phyloP scores from a whole-genome alignment of 1,140 invertebrate genomes.

The Leptinotarsa lineolata region DNA sequence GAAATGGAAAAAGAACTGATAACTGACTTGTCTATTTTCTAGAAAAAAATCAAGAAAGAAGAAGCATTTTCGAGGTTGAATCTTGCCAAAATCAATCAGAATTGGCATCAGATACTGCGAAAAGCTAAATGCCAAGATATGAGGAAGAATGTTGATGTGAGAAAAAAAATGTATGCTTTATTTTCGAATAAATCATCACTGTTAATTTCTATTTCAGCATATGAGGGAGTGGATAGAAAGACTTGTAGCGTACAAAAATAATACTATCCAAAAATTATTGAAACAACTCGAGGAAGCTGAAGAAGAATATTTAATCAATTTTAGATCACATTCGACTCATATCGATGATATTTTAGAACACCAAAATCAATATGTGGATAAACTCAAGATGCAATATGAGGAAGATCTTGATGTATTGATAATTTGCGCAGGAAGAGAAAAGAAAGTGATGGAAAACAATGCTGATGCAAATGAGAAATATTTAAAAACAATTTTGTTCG shows the following conservation, averaged over 20 bases:
- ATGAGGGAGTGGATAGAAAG: slow-evolving; percentile 65
- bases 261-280: slow-evolving; percentile 66
- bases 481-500: slow-evolving; percentile 48
- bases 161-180: background rate
- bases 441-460: slow-evolving; percentile 22
- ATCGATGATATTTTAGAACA: slow-evolving; percentile 61
- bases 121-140: slow-evolving; percentile 76
- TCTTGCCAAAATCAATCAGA: slow-evolving; percentile 80
- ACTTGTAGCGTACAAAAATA: slow-evolving; percentile 67
- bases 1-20: too few relatives aligned
- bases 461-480: slow-evolving; percentile 35
- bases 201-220: slow-evolving; percentile 53
- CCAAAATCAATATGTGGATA: slow-evolving; percentile 44
- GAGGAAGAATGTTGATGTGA: slow-evolving; percentile 66
- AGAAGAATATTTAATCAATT: slow-evolving; percentile 68
- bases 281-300: slow-evolving; percentile 69
- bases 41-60: slow-evolving; percentile 81
- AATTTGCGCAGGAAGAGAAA: slow-evolving; percentile 36
- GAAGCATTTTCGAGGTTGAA: slow-evolving; percentile 77
- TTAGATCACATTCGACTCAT: slow-evolving; percentile 70
- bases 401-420: slow-evolving; percentile 41
- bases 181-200: slow-evolving; percentile 4
- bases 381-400: slow-evolving; percentile 45
- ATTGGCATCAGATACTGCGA: slow-evolving; percentile 76
- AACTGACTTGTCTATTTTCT: slow-evolving; percentile 26